These are phyloP conservation scores for Rhagophthalmus giganteus DNA, from an alignment of 2,888 invertebrate species.

Conservation along the genomic window DNA sequence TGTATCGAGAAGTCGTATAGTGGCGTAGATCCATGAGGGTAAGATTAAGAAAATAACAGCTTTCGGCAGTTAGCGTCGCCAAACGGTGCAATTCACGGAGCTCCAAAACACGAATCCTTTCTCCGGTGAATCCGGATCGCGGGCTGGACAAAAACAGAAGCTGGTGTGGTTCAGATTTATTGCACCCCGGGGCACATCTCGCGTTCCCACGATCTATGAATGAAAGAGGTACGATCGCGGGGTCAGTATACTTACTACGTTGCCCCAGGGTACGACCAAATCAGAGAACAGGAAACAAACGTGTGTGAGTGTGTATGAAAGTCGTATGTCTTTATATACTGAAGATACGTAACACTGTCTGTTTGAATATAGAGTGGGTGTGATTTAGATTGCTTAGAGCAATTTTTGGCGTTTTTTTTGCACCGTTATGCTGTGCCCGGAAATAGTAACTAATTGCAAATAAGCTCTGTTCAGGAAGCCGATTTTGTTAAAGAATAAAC, in stretches of 20 bases:
- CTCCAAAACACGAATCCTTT: conserved; percentile 23
- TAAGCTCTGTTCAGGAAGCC: conserved; percentile 31
- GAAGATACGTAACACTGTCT: conserved; percentile 19
- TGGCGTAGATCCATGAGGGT: conserved; percentile 4
- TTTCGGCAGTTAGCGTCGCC: conserved; percentile 25
- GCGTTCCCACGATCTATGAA: conserved; percentile 53
- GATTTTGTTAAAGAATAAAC: conserved; percentile 8
- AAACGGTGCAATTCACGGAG: conserved; percentile 11
- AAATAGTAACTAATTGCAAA: conserved; percentile 33
- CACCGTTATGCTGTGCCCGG: conserved; percentile 31
- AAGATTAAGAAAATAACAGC: conserved; percentile 6
- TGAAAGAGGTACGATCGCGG: conserved; percentile 50
- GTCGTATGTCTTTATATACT: conserved; percentile 14
- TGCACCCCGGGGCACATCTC: conserved; percentile 21
- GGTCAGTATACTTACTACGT: conserved; percentile 53
- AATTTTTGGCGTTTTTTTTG: conserved; percentile 13
- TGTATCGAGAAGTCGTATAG: conserved; percentile 4
- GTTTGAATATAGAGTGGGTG: conserved; percentile 32
- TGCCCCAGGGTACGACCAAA: conserved; percentile 34
- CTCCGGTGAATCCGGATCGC: conserved; percentile 16
- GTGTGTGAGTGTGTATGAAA: conserved; percentile 31
- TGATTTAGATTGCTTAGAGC: conserved; percentile 25
- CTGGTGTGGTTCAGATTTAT: conserved; percentile 23
- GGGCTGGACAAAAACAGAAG: conserved; percentile 28
- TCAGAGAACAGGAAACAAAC: conserved; percentile 41